Evolutionary conservation across 2,888 invertebrate species (phyloP), one percentile per base, ranked within the genome.

Genomic region (Coremacera marginata): DNA sequence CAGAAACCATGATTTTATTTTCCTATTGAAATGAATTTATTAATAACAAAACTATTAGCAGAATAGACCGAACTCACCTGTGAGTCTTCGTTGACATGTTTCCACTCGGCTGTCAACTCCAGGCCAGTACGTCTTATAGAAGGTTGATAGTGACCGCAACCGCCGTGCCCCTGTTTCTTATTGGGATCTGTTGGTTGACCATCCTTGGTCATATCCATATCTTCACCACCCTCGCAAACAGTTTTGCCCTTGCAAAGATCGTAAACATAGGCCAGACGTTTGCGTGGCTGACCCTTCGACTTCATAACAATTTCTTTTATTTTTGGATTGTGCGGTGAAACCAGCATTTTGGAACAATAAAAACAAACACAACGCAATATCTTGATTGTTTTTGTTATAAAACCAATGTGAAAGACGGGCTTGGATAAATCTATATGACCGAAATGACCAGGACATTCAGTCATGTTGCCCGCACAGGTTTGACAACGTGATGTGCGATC

Each of bases 361-460:
- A 98, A 99, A 89, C 99, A 99, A 27, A 99, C 98, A 90, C 99
- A 99, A 90, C 99, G 92, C n/a, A 99, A 90, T 78, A 98, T 93
- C 90, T 99, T 99, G 81, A 99, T 96, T 0, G 96, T 96, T 91
- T 99, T 99, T 51, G 97, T 97, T 72, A 99, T 92, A 86, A 99
- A 99, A 52, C 98, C 99, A 87, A 98, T 95, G 89, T 99, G 99
- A 90, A 97, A 99, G 0, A 99, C 99, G 25, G 99, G 99, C 89
- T 99, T 99, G 0, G 98, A 95, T 82, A 99, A 91, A 89, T 99
- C 98, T 84, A 99, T 95, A 89, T 99, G 99, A 4, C 98, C 99
- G 91, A 99, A 99, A 90, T 99, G 99, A 2, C 99, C 99, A 3
- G 99, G 98, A 89, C 99, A 99, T 89, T 99, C 98, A 0, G 97